Conservation (phyloP, 2,888 invertebrate genomes). For the Pseudanteris insignis region DNA sequence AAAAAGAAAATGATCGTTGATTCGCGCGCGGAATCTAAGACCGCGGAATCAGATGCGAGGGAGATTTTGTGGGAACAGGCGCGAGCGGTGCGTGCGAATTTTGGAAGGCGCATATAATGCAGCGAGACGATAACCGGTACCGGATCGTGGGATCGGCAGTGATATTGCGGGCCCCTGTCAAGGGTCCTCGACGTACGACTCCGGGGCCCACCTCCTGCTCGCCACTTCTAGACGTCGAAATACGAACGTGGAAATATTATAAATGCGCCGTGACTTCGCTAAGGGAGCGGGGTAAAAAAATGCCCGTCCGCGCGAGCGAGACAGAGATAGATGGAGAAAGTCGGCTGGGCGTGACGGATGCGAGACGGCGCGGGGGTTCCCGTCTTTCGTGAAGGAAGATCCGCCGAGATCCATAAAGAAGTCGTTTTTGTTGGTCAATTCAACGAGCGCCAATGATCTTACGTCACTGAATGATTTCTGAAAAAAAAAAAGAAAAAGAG, state of each 20-base stretch:
- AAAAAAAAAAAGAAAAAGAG: constrained; percentile 13
- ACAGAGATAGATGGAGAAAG: constrained; percentile 44
- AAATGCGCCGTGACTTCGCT: constrained; percentile 61
- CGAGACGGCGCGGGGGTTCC: constrained; percentile 55
- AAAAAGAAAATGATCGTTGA: background rate
- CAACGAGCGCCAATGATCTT: constrained; percentile 31
- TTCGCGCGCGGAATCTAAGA: background rate
- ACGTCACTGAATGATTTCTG: constrained; percentile 32
- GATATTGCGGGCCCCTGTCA: constrained; percentile 48
- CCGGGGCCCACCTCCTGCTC: constrained; percentile 40
- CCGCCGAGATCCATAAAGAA: constrained; percentile 50
- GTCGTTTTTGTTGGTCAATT: constrained; percentile 52
- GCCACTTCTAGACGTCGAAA: constrained; percentile 52
- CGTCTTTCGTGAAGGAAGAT: constrained; percentile 61
- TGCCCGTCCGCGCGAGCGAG: constrained; percentile 37
- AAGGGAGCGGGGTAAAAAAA: constrained; percentile 37
- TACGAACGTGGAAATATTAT: constrained; percentile 65
- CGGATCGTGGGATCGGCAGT: constrained; percentile 47
- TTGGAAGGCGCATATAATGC: constrained; percentile 24
- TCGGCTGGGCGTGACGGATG: constrained; percentile 64
- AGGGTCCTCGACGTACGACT: constrained; percentile 45
- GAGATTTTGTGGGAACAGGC: constrained; percentile 13
- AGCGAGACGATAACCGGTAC: constrained; percentile 41
- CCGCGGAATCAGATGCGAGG: background rate
- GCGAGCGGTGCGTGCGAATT: constrained; percentile 29